Percentiles rank a stretch among this genome's conserved stretches.
phyloP scores from a whole-genome alignment of 2,888 invertebrate species.

The Chironomus tentans region DNA sequence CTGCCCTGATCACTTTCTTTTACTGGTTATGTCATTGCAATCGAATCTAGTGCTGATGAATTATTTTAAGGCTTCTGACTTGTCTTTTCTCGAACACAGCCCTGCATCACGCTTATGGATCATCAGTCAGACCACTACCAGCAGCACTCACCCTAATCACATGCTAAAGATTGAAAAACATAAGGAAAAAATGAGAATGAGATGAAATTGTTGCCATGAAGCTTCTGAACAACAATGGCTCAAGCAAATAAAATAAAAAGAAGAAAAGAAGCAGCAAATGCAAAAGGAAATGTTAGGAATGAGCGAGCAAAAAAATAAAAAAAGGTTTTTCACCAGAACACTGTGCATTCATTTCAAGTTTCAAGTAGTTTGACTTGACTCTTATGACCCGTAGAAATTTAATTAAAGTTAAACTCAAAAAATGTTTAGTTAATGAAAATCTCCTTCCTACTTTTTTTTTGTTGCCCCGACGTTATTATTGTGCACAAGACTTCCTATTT shows the following conservation, averaged over 20 bases:
- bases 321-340: neutral
- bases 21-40: too few relatives aligned
- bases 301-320: neutral
- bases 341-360: neutral
- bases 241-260: neutral
- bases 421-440: slow-evolving; percentile 3
- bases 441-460: neutral
- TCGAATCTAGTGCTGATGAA: too few relatives aligned
- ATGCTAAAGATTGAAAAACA: too few relatives aligned
- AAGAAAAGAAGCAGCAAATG: neutral
- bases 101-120: too few relatives aligned
- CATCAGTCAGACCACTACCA: too few relatives aligned
- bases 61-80: too few relatives aligned
- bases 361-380: slow-evolving; percentile 6
- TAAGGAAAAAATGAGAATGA: neutral
- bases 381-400: slow-evolving; percentile 22
- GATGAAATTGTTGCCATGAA: neutral
- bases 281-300: neutral
- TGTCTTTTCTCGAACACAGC: too few relatives aligned
- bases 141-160: too few relatives aligned
- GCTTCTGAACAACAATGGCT: neutral
- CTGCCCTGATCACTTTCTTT: too few relatives aligned
- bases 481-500: neutral
- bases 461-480: neutral
- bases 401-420: slow-evolving; percentile 19